Conservation (phyloP, 2,797 vertebrate species). For the Gadopsis bispinosus region DNA sequence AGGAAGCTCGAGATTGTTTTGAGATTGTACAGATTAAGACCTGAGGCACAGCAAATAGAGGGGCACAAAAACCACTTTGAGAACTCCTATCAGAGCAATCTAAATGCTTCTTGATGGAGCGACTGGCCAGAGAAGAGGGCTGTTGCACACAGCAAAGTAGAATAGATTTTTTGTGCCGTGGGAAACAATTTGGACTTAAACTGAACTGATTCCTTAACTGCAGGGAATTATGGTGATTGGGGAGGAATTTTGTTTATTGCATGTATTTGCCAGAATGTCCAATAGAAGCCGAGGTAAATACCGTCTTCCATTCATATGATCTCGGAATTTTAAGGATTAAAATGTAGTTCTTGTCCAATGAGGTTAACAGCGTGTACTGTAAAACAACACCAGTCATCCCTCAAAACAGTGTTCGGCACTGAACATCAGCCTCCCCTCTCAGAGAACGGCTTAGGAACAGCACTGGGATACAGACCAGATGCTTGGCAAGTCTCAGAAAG, state of each 20-base stretch:
- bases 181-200: conserved; percentile 7
- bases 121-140: conserved; percentile 23
- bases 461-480: conserved; percentile 41
- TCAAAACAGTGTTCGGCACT: conserved; percentile 25
- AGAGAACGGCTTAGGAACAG: conserved; percentile 39
- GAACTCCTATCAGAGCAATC: conserved; percentile 35
- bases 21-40: conserved; percentile 52
- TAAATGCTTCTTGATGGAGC: conserved; percentile 39
- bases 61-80: conserved; percentile 32
- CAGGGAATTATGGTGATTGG: conserved; percentile 8
- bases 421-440: conserved; percentile 21
- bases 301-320: neutral
- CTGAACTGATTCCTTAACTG: conserved; percentile 15
- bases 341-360: conserved; percentile 24
- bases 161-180: conserved; percentile 26
- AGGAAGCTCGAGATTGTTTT: conserved; percentile 38
- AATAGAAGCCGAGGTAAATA: neutral
- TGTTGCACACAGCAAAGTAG: neutral
- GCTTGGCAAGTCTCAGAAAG: conserved; percentile 43
- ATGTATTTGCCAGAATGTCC: neutral
- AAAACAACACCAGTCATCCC: conserved; percentile 21
- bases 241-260: conserved; percentile 8
- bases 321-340: conserved; percentile 1
- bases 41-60: conserved; percentile 32
- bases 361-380: neutral